These are phyloP conservation scores for Piaya cayana DNA, from an alignment of 2,113 vertebrate genomes.

Conservation along the genomic window DNA sequence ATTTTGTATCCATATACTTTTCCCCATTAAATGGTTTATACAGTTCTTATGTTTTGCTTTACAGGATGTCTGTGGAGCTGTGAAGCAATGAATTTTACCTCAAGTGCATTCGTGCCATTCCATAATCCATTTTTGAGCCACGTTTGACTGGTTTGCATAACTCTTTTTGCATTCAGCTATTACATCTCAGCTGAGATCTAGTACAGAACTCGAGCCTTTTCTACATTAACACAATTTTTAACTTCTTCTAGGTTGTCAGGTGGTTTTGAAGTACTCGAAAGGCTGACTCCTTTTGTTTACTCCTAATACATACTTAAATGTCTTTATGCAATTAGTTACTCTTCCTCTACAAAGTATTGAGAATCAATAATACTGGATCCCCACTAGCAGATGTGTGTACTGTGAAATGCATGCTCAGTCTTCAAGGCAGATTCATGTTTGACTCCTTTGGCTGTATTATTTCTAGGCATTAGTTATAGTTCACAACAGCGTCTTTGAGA, in stretches of 20 bases:
- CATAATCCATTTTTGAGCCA: not conserved
- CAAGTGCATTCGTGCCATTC: not conserved
- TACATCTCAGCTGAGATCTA: not conserved
- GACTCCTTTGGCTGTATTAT: not conserved
- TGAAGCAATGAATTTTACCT: not conserved
- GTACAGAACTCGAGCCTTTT: not conserved
- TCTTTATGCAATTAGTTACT: not conserved
- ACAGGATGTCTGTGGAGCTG: not conserved
- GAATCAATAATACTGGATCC: not conserved
- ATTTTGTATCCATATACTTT: not conserved
- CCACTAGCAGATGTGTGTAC: not conserved
- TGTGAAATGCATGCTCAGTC: not conserved
- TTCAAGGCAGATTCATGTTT: not conserved
- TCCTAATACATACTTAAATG: not conserved
- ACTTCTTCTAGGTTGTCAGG: not conserved
- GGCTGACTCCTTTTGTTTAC: not conserved
- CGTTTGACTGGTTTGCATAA: not conserved
- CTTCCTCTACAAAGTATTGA: not conserved
- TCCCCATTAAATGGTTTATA: not conserved
- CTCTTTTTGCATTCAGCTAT: not conserved
- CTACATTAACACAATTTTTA: not conserved
- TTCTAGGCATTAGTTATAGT: not conserved
- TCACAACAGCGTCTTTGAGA: not conserved
- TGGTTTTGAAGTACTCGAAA: not conserved
- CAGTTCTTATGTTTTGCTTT: not conserved